Percentiles rank a stretch among this genome's conserved stretches.
Conservation (phyloP, 2,797 vertebrate genomes). For the Austrolebias charrua region DNA sequence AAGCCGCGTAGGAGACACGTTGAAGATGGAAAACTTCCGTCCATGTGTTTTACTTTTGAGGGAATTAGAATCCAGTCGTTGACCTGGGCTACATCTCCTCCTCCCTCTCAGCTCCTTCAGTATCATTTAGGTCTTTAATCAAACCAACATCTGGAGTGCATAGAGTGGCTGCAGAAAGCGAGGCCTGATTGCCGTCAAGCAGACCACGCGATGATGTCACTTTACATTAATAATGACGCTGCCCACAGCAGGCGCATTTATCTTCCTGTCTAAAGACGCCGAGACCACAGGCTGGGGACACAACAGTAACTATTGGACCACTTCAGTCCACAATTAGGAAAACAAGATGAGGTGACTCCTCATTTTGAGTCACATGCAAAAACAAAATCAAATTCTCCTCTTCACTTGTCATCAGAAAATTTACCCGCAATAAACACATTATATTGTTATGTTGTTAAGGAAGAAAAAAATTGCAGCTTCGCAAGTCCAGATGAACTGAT, state of each 20-base stretch:
- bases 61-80: slow-evolving; percentile 65
- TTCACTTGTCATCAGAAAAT: not conserved
- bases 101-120: slow-evolving; percentile 63
- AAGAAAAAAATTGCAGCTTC: not conserved
- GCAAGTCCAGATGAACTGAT: slow-evolving; percentile 2
- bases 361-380: not conserved
- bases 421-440: not conserved
- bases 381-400: not conserved
- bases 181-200: slow-evolving; percentile 78
- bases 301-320: slow-evolving; percentile 39
- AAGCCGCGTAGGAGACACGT: slow-evolving; percentile 16
- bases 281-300: slow-evolving; percentile 40
- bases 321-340: slow-evolving; percentile 41
- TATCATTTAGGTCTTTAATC: slow-evolving; percentile 80
- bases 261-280: slow-evolving; percentile 67
- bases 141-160: slow-evolving; percentile 82
- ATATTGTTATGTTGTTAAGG: not conserved
- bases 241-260: slow-evolving; percentile 66
- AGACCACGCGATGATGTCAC: slow-evolving; percentile 81
- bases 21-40: slow-evolving; percentile 36
- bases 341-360: slow-evolving; percentile 30
- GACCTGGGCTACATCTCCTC: slow-evolving; percentile 58
- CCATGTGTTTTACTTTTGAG: slow-evolving; percentile 79
- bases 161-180: slow-evolving; percentile 67
- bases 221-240: slow-evolving; percentile 79